These are phyloP conservation scores for Scartelaos histophorus DNA, from an alignment of 2,113 vertebrate genomes.

Conservation along the genomic window DNA sequence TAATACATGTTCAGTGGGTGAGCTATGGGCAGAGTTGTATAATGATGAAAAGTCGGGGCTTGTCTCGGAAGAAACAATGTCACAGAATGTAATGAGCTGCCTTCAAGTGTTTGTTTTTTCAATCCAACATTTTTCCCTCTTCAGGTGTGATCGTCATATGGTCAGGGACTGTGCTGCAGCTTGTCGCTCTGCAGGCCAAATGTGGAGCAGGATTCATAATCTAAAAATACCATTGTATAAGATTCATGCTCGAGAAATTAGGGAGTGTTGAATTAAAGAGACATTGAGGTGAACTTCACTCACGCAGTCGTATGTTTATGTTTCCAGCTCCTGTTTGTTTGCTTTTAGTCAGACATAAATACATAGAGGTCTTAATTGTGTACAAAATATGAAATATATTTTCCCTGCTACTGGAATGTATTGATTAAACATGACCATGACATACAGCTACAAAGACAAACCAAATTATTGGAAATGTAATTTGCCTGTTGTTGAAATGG, in stretches of 20 bases:
- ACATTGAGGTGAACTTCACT: background rate
- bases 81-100: constrained; percentile 67
- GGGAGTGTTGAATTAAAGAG: background rate
- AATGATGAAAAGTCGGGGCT: constrained; percentile 87
- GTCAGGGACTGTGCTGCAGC: constrained; percentile 83
- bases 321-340: background rate
- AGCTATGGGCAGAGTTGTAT: constrained; percentile 82
- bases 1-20: constrained; percentile 86
- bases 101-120: constrained; percentile 83
- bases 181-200: constrained; percentile 71
- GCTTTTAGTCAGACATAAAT: background rate
- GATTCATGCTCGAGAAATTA: constrained; percentile 27
- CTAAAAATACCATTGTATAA: constrained; percentile 38
- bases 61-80: constrained; percentile 84
- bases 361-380: background rate
- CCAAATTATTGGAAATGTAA: too few species aligned
- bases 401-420: background rate
- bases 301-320: background rate
- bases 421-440: too few species aligned
- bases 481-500: too few species aligned
- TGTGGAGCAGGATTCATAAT: constrained; percentile 39
- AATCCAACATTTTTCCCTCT: constrained; percentile 78
- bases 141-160: constrained; percentile 81
- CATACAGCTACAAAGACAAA: too few species aligned
- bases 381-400: background rate